phyloP scores from a whole-genome alignment of 2,888 invertebrate genomes.

The Nemoura dubitans region DNA sequence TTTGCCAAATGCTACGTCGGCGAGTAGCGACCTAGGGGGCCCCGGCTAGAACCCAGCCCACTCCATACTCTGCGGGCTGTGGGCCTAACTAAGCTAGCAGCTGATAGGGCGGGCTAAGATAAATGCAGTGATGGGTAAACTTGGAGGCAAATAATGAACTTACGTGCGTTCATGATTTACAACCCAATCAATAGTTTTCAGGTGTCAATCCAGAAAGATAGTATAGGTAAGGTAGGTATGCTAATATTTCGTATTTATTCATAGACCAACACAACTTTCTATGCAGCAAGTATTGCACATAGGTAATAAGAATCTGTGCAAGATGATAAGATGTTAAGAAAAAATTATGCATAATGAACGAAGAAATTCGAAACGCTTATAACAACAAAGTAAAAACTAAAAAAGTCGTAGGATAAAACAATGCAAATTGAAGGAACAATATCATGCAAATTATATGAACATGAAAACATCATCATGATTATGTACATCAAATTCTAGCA shows the following conservation, averaged over 20 bases:
- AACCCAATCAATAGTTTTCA: background rate
- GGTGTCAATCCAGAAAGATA: background rate
- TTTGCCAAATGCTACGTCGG: no score
- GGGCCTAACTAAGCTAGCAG: no score
- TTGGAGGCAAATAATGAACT: background rate
- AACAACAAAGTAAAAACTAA: background rate
- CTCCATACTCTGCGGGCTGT: no score
- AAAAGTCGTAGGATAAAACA: background rate
- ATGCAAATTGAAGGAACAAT: background rate
- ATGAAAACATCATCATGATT: background rate
- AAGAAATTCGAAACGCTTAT: background rate
- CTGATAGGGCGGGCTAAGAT: no score
- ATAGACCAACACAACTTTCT: background rate
- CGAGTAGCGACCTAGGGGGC: no score
- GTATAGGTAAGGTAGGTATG: background rate
- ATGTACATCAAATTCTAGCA: background rate
- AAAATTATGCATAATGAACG: background rate
- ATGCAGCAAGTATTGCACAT: background rate
- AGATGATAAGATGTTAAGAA: background rate
- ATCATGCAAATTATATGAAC: constrained; percentile 3
- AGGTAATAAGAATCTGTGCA: background rate
- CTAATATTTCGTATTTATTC: background rate
- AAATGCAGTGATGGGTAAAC: no score
- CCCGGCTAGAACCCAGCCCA: no score
- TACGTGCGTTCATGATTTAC: background rate